Evolutionary conservation across 1,140 invertebrate genomes (phyloP), one percentile per base, ranked within the genome.

Genomic region (Pseudobourletiella spinata): DNA sequence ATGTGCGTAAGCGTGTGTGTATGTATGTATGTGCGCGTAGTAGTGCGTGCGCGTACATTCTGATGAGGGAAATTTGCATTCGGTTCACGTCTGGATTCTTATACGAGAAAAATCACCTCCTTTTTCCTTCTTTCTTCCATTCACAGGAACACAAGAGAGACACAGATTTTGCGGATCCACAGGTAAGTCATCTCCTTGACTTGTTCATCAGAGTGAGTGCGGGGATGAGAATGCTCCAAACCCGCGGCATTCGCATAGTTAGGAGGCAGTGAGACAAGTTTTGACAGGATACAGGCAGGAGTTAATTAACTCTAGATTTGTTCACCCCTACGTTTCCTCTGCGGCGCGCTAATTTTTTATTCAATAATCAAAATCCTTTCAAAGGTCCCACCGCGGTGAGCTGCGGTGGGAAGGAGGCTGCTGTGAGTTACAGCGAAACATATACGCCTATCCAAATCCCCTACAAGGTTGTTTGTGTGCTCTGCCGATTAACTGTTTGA

Each of bases 101-200:
- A 39, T n/a, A 39, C 32, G n/a, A 11, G n/a, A 39, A 11, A 39
- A 39, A 39, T n/a, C 32, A 39, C 32, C 32, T n/a, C 32, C 32
- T 39, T 39, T n/a, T 25, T 48, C 6, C 6, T 6, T 48, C 6
- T 6, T 48, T 6, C 24, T 48, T 11, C 6, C 46, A 48, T 25
- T 48, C 30, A 22, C 30, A 55, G 52, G 52, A 55, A 25, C 20
- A 18, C n/a, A n/a, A n/a, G 22, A 55, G 25, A 55, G 52, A 55
- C 20, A 32, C 52, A 22, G 52, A 55, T 35, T 55, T 55, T 55
- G 52, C 29, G 22, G 52, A 55, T 55, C 52, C 52, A 18, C 52
- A 55, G 52, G 52, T 55, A 55, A 55, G 30, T 4, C 4, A 20
- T 52, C 24, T 39, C n/a, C n/a, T 39, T 39, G 11, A 11, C 35